Base-by-base conservation (phyloP, 2,113 vertebrate species). In the Onychostruthus taczanowskii region DNA sequence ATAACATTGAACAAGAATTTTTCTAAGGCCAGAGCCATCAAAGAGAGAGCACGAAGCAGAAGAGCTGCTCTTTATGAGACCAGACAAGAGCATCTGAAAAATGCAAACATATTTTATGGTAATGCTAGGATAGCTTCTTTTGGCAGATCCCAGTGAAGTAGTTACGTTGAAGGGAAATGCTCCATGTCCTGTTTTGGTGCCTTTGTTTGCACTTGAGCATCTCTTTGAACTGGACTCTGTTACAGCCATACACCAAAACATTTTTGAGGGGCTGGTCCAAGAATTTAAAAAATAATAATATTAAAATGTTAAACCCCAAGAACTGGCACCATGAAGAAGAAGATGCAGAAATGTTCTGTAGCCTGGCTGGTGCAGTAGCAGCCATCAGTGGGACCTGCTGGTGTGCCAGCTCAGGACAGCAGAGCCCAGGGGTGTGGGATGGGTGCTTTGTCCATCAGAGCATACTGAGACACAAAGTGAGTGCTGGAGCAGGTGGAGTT, bases 371-470 rank as follows among this genome's bases (percentile, higher is more conserved):
- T 11, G 43, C 15, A 39, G 59, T 27, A 47, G 67, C 53, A 77
- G 73, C 89, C 24, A 16, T n/a, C 59, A 55, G 43, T 30, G 33
- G 18, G 37, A 23, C 26, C 31, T 43, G 73, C 35, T 58, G 19
- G 16, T 26, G 27, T 74, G 37, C 16, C 37, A 62, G 55, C n/a
- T 28, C 0, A 0, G 50, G 50, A 27, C 47, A 63, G 77, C 50
- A 70, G 33, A 68, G 9, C 21, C 27, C 11, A 4, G 11, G 6
- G 30, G 1, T 0, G 0, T 19, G 16, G 39, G 10, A 8, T 20
- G 56, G 35, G 15, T 35, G 9, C 14, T 14, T 15, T 20, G 9
- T 13, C 50, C 20, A n/a, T 5, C 27, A 55, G 26, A 21, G 20
- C 1, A 3, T 7, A 30, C 27, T 2, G 5, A 82, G 74, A 37